phyloP scores from a whole-genome alignment of 2,797 vertebrate genomes.

The Bradypodion pumilum region DNA sequence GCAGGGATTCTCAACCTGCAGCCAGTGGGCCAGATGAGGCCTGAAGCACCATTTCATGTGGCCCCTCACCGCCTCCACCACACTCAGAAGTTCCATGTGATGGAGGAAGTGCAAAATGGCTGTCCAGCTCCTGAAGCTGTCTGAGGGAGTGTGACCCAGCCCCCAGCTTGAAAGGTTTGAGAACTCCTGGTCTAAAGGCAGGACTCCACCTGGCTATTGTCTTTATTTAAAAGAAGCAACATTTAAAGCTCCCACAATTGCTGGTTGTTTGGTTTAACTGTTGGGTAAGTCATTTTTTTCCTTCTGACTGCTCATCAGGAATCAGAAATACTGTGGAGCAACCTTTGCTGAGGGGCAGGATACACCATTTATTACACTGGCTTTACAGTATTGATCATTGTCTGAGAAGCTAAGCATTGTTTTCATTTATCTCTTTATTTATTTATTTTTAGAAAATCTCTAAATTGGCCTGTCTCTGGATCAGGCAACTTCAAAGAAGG shows the following conservation, averaged over 20 bases:
- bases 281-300: background rate
- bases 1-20: too few relatives aligned
- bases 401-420: conserved; percentile 26
- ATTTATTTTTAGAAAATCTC: background rate
- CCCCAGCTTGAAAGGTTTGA: too few relatives aligned
- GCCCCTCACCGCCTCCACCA: too few relatives aligned
- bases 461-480: background rate
- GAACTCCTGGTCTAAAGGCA: too few relatives aligned
- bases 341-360: conserved; percentile 28
- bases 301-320: conserved; percentile 27
- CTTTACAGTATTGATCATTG: background rate
- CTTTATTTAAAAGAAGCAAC: conserved; percentile 29
- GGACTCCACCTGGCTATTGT: background rate
- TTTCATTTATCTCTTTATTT: background rate
- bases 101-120: too few relatives aligned
- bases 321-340: background rate
- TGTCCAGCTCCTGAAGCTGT: too few relatives aligned
- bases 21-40: too few relatives aligned
- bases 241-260: conserved; percentile 24
- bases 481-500: background rate
- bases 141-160: too few relatives aligned
- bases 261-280: conserved; percentile 22
- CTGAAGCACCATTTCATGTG: too few relatives aligned
- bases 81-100: too few relatives aligned
- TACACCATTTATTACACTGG: background rate